Conservation (phyloP, 2,113 vertebrate species). For the Leptobrachium leishanense region DNA sequence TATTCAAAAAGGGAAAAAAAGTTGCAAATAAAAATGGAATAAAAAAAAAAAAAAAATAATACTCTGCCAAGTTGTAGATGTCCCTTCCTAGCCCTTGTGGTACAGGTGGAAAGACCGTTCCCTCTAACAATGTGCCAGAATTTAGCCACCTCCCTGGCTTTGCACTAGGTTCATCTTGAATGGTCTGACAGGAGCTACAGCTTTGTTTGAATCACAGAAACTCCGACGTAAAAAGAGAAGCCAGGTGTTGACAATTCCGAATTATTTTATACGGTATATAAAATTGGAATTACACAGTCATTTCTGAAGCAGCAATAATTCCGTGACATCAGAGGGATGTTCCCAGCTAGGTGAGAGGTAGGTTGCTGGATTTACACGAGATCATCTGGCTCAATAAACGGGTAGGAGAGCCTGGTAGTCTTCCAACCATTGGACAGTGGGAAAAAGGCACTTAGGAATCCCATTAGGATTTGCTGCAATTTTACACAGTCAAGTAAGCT, state of each 20-base stretch:
- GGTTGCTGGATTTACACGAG: neutral
- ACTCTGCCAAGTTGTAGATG: neutral
- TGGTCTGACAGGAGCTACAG: too few relatives aligned
- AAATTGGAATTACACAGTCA: neutral
- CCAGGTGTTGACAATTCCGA: too few relatives aligned
- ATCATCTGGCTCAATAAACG: neutral
- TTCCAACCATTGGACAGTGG: constrained; percentile 3
- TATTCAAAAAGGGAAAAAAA: neutral
- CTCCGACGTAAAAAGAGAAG: neutral
- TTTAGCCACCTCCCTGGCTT: neutral
- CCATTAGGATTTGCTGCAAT: neutral
- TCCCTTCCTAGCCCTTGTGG: constrained; percentile 26
- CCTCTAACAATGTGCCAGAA: neutral
- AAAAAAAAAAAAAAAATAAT: neutral
- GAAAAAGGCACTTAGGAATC: constrained; percentile 32
- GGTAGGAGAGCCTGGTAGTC: neutral
- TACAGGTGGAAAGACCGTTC: neutral
- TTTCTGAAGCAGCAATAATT: neutral
- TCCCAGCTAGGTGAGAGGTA: constrained; percentile 3
- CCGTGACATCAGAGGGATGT: neutral
- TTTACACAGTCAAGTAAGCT: neutral
- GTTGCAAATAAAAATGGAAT: neutral
- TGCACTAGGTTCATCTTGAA: too few relatives aligned
- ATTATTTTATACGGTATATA: neutral
- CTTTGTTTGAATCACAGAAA: too few relatives aligned